Evolutionary conservation across 2,797 vertebrate species (phyloP).

Genomic region (Echiichthys vipera): DNA sequence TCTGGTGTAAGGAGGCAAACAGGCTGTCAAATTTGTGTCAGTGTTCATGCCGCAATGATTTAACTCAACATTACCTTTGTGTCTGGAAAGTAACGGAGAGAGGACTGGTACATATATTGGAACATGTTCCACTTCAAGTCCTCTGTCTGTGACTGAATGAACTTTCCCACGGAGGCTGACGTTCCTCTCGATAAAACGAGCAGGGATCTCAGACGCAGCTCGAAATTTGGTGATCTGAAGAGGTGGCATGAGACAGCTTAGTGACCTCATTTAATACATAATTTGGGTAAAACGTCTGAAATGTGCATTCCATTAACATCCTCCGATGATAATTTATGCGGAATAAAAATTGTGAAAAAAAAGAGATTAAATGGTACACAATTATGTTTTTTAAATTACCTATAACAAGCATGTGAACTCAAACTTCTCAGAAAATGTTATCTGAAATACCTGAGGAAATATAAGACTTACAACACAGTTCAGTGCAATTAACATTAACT

Average conservation of each 20-base stretch:
- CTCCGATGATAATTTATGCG: too few species aligned
- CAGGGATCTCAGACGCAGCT: conserved; percentile 87
- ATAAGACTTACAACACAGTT: too few species aligned
- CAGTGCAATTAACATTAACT: too few species aligned
- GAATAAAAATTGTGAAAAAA: too few species aligned
- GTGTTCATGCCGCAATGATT: not conserved
- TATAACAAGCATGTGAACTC: too few species aligned
- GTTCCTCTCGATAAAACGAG: conserved; percentile 89
- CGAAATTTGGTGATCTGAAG: conserved; percentile 88
- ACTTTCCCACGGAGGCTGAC: conserved; percentile 91
- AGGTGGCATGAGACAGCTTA: conserved; percentile 6
- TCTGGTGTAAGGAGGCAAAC: too few species aligned
- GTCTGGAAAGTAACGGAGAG: conserved; percentile 83
- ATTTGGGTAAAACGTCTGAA: not conserved
- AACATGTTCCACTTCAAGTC: conserved; percentile 92
- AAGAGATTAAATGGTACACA: too few species aligned
- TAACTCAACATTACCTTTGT: conserved; percentile 84
- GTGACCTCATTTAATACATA: not conserved
- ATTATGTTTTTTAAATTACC: too few species aligned
- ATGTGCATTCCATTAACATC: not conserved
- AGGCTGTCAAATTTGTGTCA: not conserved
- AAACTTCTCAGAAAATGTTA: too few species aligned
- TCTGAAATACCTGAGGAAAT: too few species aligned
- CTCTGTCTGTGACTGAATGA: conserved; percentile 83
- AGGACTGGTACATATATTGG: conserved; percentile 90